Evolutionary conservation across 2,113 vertebrate genomes (phyloP), one percentile per base, ranked within the genome.

Genomic region (Rhadina sibilatrix): DNA sequence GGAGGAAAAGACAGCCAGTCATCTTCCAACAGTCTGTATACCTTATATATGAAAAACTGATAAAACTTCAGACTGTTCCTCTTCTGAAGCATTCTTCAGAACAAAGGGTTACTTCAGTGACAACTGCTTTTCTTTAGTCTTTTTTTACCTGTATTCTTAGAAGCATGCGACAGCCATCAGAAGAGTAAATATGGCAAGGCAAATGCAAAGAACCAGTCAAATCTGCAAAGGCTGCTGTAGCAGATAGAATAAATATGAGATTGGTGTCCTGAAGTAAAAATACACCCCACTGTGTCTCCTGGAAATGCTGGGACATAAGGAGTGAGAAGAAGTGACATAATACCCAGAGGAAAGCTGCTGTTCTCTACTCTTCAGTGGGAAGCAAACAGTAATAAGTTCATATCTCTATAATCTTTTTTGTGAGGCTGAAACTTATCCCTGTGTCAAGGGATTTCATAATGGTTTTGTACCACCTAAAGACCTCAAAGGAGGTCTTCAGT

Each of bases 251-350:
- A 93, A 91, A 88, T 54, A 71, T 3, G 15, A 90, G 38, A 16
- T 89, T 76, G 46, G 83, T 85, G n/a, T 74, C 75, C 77, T 24
- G 17, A 87, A 61, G 46, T 90, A 83, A 91, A 96, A 90, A 89
- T 49, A 89, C 49, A 87, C 10, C 56, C 11, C 20, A 31, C 19
- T 42, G 40, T 19, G 6, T 57, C 66, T 90, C 82, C 82, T 80
- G 76, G 56, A 90, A 94, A 59, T 59, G 70, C 31, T 50, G 15
- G 37, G 42, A 72, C 59, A 63, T 85, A 93, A 72, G 11, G 33
- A 66, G 57, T 3, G 37, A 63, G 35, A 74, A 27, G 33, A 83
- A 87, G 54, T 0, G 2, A 76, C 19, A 18, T 30, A 64, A 90
- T 27, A 59, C 11, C 37, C 63, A 59, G 35, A 77, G 31, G 31